These are phyloP conservation scores for Troilus luridus DNA, from an alignment of 2,888 invertebrate genomes.

Conservation along the genomic window DNA sequence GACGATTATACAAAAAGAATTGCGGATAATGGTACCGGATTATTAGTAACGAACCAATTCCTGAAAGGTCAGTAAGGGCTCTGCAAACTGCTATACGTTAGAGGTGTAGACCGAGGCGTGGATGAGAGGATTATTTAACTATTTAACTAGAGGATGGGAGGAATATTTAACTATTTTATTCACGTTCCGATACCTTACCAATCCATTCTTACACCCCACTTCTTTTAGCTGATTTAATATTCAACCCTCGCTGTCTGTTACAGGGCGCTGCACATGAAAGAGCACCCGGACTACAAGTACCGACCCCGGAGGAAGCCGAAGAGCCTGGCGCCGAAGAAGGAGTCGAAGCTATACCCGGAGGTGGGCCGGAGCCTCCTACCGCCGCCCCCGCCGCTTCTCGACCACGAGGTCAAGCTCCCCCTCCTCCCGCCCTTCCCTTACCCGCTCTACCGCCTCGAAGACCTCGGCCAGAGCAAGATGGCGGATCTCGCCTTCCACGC, in stretches of 20 bases:
- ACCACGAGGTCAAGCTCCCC: slow-evolving; percentile 75
- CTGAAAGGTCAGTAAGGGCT: too few species aligned
- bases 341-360: slow-evolving; percentile 72
- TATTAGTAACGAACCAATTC: too few species aligned
- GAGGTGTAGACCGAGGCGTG: too few species aligned
- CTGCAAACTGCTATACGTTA: too few species aligned
- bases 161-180: too few species aligned
- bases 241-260: not conserved
- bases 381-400: slow-evolving; percentile 68
- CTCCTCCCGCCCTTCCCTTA: slow-evolving; percentile 82
- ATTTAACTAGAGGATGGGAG: too few species aligned
- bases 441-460: slow-evolving; percentile 73
- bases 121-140: too few species aligned
- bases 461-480: slow-evolving; percentile 67
- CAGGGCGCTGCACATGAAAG: slow-evolving; percentile 94
- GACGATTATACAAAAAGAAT: too few species aligned
- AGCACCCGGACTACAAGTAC: slow-evolving; percentile 94
- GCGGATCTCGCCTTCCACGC: slow-evolving; percentile 79
- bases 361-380: slow-evolving; percentile 71
- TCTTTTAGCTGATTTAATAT: not conserved
- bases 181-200: too few species aligned
- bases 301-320: slow-evolving; percentile 90
- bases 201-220: not conserved
- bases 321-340: slow-evolving; percentile 82
- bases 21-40: too few species aligned